These are phyloP conservation scores for Polydesmus complanatus DNA, from an alignment of 2,888 invertebrate genomes.

Conservation along the genomic window DNA sequence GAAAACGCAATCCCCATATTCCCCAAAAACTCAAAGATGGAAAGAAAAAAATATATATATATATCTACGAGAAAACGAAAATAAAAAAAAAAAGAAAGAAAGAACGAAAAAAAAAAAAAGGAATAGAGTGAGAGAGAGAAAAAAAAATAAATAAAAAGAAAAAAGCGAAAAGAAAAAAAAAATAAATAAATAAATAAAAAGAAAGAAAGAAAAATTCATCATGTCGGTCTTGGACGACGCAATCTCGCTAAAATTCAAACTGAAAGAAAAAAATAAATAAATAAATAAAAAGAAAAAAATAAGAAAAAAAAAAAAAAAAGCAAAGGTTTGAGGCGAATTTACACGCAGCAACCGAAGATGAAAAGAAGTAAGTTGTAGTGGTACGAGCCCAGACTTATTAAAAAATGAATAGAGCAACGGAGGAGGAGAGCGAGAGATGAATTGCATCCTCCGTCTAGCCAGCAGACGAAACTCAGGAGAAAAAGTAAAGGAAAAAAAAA, in stretches of 20 bases:
- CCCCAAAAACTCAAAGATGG: not conserved
- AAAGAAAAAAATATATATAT: not conserved
- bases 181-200: not conserved
- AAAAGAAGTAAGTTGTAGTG: no score
- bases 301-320: not conserved
- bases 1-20: not conserved
- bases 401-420: no score
- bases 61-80: not conserved
- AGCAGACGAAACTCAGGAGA: no score
- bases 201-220: not conserved
- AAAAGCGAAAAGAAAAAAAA: not conserved
- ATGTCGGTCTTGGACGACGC: not conserved
- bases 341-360: not conserved
- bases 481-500: no score
- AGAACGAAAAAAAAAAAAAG: not conserved
- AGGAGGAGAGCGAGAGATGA: no score
- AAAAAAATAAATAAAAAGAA: not conserved
- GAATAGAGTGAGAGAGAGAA: not conserved
- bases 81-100: not conserved
- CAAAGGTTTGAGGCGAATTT: not conserved
- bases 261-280: not conserved
- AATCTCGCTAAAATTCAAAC: not conserved
- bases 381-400: no score
- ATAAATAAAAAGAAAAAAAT: not conserved
- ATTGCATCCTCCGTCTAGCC: no score